A percentile compares a stretch with the other conserved stretches of the same genome.
Evolutionary conservation across 2,888 invertebrate species (phyloP).

Genomic region (Drosophila fulvimacula): DNA sequence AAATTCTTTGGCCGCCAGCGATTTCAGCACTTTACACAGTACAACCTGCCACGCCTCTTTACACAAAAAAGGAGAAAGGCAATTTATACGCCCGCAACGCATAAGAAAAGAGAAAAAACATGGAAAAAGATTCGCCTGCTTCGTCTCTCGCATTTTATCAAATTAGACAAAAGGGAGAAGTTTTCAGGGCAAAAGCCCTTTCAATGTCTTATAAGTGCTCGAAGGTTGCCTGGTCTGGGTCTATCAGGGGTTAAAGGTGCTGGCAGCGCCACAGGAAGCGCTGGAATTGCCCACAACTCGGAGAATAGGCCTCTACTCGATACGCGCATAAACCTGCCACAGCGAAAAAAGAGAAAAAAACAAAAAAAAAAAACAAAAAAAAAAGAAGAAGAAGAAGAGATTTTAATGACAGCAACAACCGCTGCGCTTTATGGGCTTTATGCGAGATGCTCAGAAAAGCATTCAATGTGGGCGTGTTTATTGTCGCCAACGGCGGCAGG

Average conservation of each 20-base stretch:
- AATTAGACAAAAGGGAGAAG: slow-evolving; percentile 73
- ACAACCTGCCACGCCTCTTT: slow-evolving; percentile 25
- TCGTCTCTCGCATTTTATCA: slow-evolving; percentile 53
- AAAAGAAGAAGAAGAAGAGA: slow-evolving; percentile 60
- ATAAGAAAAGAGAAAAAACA: slow-evolving; percentile 8
- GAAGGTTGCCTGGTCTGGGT: slow-evolving; percentile 6
- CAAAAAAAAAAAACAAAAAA: neutral
- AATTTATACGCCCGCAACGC: slow-evolving; percentile 59
- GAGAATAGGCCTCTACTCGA: slow-evolving; percentile 57
- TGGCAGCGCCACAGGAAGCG: slow-evolving; percentile 55
- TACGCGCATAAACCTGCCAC: slow-evolving; percentile 55
- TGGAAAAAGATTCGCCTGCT: slow-evolving; percentile 34
- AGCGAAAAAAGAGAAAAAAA: slow-evolving; percentile 7
- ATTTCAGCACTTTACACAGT: slow-evolving; percentile 49
- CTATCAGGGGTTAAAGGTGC: slow-evolving; percentile 66
- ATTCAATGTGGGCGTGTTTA: slow-evolving; percentile 73
- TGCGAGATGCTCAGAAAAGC: slow-evolving; percentile 39
- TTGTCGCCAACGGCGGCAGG: slow-evolving; percentile 67
- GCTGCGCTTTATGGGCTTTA: slow-evolving; percentile 76
- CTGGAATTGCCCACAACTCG: slow-evolving; percentile 57
- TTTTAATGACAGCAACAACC: slow-evolving; percentile 73
- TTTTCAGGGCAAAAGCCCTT: slow-evolving; percentile 46
- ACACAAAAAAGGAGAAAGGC: slow-evolving; percentile 34
- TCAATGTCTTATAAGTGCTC: slow-evolving; percentile 38
- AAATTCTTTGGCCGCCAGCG: slow-evolving; percentile 30